Base-by-base conservation (phyloP, 1,140 invertebrate genomes). In the Sarcophaga peregrina region DNA sequence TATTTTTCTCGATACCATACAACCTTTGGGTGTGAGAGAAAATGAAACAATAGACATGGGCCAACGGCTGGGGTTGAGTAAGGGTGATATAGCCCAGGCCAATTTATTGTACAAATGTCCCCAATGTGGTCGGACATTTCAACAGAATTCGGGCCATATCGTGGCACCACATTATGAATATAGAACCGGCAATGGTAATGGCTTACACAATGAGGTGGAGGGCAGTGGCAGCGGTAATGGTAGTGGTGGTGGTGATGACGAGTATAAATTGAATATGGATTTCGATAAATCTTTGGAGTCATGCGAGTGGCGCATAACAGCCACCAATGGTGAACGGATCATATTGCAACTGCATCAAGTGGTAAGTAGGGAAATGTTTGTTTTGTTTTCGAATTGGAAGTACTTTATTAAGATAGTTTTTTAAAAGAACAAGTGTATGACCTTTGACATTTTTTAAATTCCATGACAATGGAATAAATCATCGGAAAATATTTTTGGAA, bases 261-360 rank as follows among this genome's bases (percentile, higher is more conserved):
- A 47, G 6, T 73, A 72, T 10, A 85, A 84, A 11, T 54, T 54
- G 1, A 1, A 52, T 0, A 73, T 50, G 4, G 76, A 84, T 13
- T 97, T 83, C 95, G 98, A 91, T 94, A 97, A 80, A 95, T 96
- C 87, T 93, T 93, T 50, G 95, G 95, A 8, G 93, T 92, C 85
- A 48, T 98, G 97, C 87, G 96, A 98, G 91, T 99, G 98, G 98
- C 92, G 98, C 37, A 99, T 99, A 76, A 97, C 97, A 0, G 97
- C 97, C 0, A 99, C 98, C 0, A 97, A 99, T 85, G 98, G 98
- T 0, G 98, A 99, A 91, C 93, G 96, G 81, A 98, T 99, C 81
- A 94, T 97, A 0, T 91, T 99, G 0, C 98, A 99, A 88, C 95
- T 99, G 76, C 97, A 97, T 0, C 94, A 93, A 89, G 84, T 90